These are phyloP conservation scores for Osmoderma eremita DNA, from an alignment of 2,888 invertebrate genomes.

Conservation along the genomic window DNA sequence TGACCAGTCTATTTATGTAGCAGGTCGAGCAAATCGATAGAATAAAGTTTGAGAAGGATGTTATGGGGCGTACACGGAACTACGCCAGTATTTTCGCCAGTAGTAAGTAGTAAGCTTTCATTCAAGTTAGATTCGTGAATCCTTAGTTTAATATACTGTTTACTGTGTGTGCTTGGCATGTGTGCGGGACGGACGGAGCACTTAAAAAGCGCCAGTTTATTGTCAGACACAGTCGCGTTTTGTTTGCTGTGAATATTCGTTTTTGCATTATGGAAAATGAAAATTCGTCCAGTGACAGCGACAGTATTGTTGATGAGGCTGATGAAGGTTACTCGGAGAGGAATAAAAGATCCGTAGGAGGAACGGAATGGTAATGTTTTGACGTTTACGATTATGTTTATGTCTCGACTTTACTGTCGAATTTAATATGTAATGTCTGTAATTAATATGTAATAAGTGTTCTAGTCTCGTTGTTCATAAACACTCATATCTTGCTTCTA, in stretches of 20 bases:
- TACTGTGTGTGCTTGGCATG: constrained; percentile 8
- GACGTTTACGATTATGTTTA: background rate
- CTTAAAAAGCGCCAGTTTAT: constrained; percentile 24
- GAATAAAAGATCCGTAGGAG: constrained; percentile 34
- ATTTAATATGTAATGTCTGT: background rate
- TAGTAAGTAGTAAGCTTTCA: constrained; percentile 18
- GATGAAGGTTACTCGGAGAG: constrained; percentile 32
- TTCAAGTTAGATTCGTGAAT: constrained; percentile 3
- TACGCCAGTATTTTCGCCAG: constrained; percentile 5
- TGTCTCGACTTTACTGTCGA: background rate
- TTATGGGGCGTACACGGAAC: background rate
- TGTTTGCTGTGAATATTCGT: constrained; percentile 5
- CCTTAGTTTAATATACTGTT: constrained; percentile 16
- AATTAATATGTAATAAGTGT: background rate
- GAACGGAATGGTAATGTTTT: constrained; percentile 33
- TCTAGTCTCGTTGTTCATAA: too few species aligned
- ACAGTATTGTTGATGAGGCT: constrained; percentile 43
- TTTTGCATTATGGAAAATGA: constrained; percentile 35
- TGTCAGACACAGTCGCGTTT: background rate
- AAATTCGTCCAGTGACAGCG: constrained; percentile 44
- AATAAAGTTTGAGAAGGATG: constrained; percentile 16
- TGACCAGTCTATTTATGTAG: constrained; percentile 28
- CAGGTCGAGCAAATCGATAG: constrained; percentile 9
- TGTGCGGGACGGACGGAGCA: background rate
- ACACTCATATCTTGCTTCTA: too few species aligned